Evolutionary conservation across 2,113 vertebrate genomes (phyloP).

Genomic region (Dendropsophus ebraccatus): DNA sequence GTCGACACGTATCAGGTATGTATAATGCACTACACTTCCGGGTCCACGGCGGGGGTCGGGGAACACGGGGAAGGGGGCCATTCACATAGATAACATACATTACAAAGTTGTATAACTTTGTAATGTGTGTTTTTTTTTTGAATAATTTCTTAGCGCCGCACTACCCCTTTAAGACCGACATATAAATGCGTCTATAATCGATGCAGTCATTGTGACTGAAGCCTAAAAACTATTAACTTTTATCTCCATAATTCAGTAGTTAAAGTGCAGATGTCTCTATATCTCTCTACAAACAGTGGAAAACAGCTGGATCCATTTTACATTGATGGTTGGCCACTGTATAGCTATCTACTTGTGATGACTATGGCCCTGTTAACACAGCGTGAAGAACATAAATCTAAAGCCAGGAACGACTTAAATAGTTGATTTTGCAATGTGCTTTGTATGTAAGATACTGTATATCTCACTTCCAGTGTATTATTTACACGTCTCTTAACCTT

Average conservation of each 20-base stretch:
- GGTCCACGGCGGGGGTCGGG: too few relatives aligned
- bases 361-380: not conserved
- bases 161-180: too few relatives aligned
- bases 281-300: not conserved
- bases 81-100: too few relatives aligned
- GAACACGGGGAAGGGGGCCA: too few relatives aligned
- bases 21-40: too few relatives aligned
- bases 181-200: too few relatives aligned
- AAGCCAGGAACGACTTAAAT: not conserved
- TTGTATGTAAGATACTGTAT: not conserved
- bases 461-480: not conserved
- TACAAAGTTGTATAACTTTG: too few relatives aligned
- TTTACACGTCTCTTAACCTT: not conserved
- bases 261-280: not conserved
- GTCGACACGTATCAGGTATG: too few relatives aligned
- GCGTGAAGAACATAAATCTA: not conserved
- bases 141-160: too few relatives aligned
- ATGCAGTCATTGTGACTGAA: too few relatives aligned
- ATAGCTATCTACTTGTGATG: not conserved
- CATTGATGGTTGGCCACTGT: not conserved
- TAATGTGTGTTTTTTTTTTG: too few relatives aligned
- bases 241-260: not conserved
- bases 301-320: not conserved
- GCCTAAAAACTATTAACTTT: not conserved
- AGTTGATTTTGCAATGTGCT: not conserved